Base-by-base conservation (phyloP, 2,797 vertebrate species). In the Lindbergichthys nudifrons region DNA sequence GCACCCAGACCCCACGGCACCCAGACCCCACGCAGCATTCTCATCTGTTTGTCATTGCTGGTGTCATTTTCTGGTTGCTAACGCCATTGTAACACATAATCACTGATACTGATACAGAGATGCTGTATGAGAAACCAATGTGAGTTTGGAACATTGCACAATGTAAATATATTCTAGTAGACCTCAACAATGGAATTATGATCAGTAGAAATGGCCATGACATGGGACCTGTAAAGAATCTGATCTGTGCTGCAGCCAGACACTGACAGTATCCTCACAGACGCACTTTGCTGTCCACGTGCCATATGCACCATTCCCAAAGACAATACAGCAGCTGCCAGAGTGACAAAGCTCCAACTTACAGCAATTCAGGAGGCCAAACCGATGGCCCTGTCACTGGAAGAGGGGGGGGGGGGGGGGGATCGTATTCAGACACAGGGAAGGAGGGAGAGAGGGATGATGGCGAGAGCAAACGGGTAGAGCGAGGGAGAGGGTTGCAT, bases 311-410 rank as follows among this genome's bases (percentile, higher is more conserved):
- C 79, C 69, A 82, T 87, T 82, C 87, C 71, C 71, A 71, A 70
- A 89, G 85, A 94, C 92, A 93, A 94, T 90, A 88, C 75, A 92
- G 80, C 93, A 94, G 92, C 93, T 94, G 94, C 89, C 70, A 68
- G 70, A 86, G 77, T 78, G 83, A 92, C 85, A 92, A 92, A 89
- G 88, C 86, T 87, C 65, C 81, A 79, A 87, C 76, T 87, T 82
- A 85, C 81, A 85, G 80, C 75, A 75, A 88, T 81, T 85, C 80
- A 81, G 72, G 54, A 72, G 80, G 65, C 85, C 75, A 76, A 82
- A 82, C 75, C 54, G 39, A 86, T 68, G 69, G 80, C 54, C 68
- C 23, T 65, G 75, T 82, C 83, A 86, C 76, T 89, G 60, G 70
- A 79, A 51, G 72, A 65, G 73, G 42, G 30, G 18, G 21, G 4